Conservation (phyloP, 2,113 vertebrate genomes). For the Lasiurus cinereus region DNA sequence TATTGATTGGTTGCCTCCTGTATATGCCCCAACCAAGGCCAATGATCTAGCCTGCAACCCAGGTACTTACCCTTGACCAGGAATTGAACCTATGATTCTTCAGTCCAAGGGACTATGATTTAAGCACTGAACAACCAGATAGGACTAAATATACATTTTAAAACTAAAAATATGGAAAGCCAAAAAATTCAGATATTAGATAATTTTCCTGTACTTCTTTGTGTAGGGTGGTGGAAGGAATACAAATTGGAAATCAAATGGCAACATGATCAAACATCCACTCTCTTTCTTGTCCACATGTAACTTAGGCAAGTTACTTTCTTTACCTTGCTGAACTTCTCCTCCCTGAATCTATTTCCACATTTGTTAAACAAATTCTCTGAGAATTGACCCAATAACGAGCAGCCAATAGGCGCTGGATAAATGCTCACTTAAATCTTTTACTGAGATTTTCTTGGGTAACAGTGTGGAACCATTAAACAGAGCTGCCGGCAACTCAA, state of each 20-base stretch:
- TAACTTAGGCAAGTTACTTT: not conserved
- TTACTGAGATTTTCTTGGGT: not conserved
- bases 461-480: not conserved
- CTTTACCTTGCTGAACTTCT: not conserved
- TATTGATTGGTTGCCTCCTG: too few relatives aligned
- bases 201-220: not conserved
- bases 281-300: not conserved
- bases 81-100: too few relatives aligned
- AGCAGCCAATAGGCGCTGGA: not conserved
- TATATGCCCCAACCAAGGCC: too few relatives aligned
- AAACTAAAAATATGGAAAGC: not conserved
- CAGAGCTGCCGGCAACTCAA: not conserved
- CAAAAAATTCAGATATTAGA: conserved; percentile 12
- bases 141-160: not conserved
- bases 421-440: not conserved
- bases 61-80: too few relatives aligned
- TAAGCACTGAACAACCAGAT: too few relatives aligned
- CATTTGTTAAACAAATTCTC: not conserved
- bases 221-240: not conserved
- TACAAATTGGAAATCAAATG: not conserved
- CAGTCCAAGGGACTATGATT: too few relatives aligned
- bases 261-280: not conserved
- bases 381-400: not conserved
- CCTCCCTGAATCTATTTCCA: not conserved
- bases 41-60: too few relatives aligned